Evolutionary conservation across 1,140 invertebrate species (phyloP), one percentile per base, ranked within the genome.

Genomic region (Drosophila subobscura): DNA sequence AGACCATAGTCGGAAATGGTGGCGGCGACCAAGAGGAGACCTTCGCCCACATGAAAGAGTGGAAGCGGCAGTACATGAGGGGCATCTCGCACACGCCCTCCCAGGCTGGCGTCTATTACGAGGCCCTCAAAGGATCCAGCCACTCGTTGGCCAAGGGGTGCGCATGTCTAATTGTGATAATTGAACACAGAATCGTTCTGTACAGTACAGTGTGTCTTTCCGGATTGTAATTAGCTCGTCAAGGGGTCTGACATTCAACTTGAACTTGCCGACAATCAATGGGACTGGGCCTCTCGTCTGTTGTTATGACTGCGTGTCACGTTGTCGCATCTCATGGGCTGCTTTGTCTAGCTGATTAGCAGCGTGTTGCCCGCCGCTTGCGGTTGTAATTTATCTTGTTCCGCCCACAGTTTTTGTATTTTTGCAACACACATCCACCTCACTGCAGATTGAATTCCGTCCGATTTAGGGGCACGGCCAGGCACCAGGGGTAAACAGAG

Each of bases 71-170:
- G 33, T 91, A 91, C 47, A 91, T 91, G 81, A 59, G 89, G 1
- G 89, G 89, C 41, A 88, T 91, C 5, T 91, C 89, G 1, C 65
- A 83, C n/a, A 88, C 89, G 8, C 79, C 85, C 12, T 91, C 89
- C 0, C 89, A 91, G 45, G 89, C 84, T 0, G 81, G 89, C 25
- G 89, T 91, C 49, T 90, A 91, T 53, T 91, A 91, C 44, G 89
- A 91, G 56, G 89, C 89, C 5, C 65, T 91, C 4, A 91, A 91
- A 52, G 89, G 89, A 77, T 90, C 89, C 8, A 85, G 80, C 49
- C 72, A 78, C 49, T 90, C 89, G 44, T 44, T 90, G 68, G 89
- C 72, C 29, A 90, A 75, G 42, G 89, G 89, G 89, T 90, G 79
- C 63, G 83, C 49, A 56, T 41, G 29, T 12, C n/a, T 29, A 67